Evolutionary conservation across 2,888 invertebrate species (phyloP), one percentile per base, ranked within the genome.

Genomic region (Brachypalpus laphriformis): DNA sequence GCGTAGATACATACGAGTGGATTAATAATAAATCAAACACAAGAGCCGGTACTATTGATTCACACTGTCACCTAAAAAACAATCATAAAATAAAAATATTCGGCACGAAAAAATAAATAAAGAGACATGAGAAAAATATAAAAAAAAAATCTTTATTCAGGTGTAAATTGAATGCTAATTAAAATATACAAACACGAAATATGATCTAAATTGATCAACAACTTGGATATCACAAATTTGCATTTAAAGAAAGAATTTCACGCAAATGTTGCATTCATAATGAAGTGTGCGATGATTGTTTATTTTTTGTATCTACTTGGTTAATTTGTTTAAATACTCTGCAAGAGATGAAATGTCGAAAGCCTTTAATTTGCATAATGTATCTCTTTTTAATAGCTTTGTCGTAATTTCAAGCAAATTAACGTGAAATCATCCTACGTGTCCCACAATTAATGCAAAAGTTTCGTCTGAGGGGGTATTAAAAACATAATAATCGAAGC

Each of bases 1-100:
- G 59, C 42, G 16, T 59, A 59, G 25, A 8, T 42, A 40, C 8
- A 16, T 22, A 59, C 40, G 22, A 40, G n/a, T 25, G 6, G 42
- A 59, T 42, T 59, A 42, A 16, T 25, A 59, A 59, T 59, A 59
- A 59, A 42, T 57, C 57, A 57, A 59, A 59, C 25, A 28, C 20
- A 40, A 14, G 6, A 42, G 42, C 59, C 59, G 59, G 42, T 42
- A 25, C 14, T 59, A 42, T 42, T 42, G 59, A 59, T 22, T 25
- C 14, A 42, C 59, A 42, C n/a, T 20, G 37, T 42, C 57, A 3
- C 1, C 22, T 9, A 59, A 42, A 22, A n/a, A 11, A 34, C 3
- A 14, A 16, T 8, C 5, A 6, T 4, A 31, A 28, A 14, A 28
- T 42, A 45, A 18, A 16, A 16, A 18, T 18, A 18, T 40, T 40